Conservation (phyloP, 2,113 vertebrate species). For the Amphiprion ocellaris region DNA sequence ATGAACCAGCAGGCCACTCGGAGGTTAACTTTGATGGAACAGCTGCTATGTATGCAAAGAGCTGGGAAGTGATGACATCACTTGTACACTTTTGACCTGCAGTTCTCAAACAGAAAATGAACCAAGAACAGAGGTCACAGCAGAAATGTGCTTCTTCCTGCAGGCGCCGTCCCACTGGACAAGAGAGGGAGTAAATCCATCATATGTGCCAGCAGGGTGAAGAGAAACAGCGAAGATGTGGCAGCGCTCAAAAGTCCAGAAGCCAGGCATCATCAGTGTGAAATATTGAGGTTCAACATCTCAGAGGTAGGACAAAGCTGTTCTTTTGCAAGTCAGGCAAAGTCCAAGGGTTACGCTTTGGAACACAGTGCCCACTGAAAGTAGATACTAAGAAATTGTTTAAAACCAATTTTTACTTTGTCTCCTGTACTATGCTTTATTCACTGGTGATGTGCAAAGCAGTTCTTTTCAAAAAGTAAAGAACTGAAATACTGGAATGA, state of each 20-base stretch:
- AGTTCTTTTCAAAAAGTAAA: too few species aligned
- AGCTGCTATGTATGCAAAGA: conserved; percentile 35
- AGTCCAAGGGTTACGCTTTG: too few species aligned
- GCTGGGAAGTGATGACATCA: conserved; percentile 33
- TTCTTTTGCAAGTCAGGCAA: too few species aligned
- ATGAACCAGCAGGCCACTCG: not conserved
- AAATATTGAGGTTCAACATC: conserved; percentile 7
- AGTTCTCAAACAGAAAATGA: conserved; percentile 29
- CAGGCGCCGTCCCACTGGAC: conserved; percentile 38
- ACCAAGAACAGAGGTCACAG: conserved; percentile 26
- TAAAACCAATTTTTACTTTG: too few species aligned
- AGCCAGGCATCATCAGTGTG: too few species aligned
- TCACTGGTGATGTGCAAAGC: too few species aligned
- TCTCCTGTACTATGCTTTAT: too few species aligned
- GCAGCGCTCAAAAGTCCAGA: not conserved
- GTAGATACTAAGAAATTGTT: too few species aligned
- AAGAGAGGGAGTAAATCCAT: conserved; percentile 35
- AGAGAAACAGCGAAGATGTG: conserved; percentile 5
- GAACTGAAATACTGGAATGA: too few species aligned
- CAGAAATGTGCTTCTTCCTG: conserved; percentile 42
- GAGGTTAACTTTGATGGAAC: conserved; percentile 44
- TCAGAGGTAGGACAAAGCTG: not conserved
- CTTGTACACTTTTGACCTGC: conserved; percentile 26
- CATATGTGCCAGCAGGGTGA: not conserved
- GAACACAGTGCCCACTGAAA: too few species aligned